Base-by-base conservation (phyloP, 1,140 invertebrate genomes). In the Brachionus rubens region DNA sequence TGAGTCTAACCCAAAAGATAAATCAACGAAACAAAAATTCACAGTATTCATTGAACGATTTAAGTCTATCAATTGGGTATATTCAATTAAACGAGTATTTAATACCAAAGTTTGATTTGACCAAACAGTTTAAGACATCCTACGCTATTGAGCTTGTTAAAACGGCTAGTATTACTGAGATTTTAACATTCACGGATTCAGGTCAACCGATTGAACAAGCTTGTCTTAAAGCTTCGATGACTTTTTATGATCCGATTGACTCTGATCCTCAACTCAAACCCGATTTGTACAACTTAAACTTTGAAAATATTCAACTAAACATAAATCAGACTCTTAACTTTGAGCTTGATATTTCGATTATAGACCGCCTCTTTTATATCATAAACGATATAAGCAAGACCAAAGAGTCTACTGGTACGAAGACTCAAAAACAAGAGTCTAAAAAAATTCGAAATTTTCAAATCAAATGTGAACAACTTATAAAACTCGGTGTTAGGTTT, bases 281-380 rank as follows among this genome's bases (percentile, higher is more conserved):
- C 24, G 36, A 70, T 6, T 30, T 70, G 21, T 30, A 46, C 10
- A 28, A 24, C 4, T 19, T 36, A 4, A 21, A 41, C 14, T 72
- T 72, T 28, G 46, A 72, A 14, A 40, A 72, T 33, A 36, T 48
- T 0, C 0, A 3, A 0, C 0, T 72, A 9, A 33, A 1, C 12
- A 10, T 72, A 48, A 50, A 72, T 14, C 46, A 72, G 12, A 30
- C 12, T 7, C 12, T 72, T 7, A 6, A 10, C 1, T 3, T 75
- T 14, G 72, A 75, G n/a, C 30, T 75, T 28, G 72, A 75, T 41
- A 56, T 75, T 14, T 75, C 72, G 6, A 54, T 75, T 28, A n/a
- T 59, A 0, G 72, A 75, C 12, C 72, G 72, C 9, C 12, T 75
- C 0, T 75, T 40, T 41, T 75, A 72, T 24, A 30, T 72, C 1